Evolutionary conservation across 2,113 vertebrate genomes (phyloP).

Genomic region (Sceloporus undulatus): DNA sequence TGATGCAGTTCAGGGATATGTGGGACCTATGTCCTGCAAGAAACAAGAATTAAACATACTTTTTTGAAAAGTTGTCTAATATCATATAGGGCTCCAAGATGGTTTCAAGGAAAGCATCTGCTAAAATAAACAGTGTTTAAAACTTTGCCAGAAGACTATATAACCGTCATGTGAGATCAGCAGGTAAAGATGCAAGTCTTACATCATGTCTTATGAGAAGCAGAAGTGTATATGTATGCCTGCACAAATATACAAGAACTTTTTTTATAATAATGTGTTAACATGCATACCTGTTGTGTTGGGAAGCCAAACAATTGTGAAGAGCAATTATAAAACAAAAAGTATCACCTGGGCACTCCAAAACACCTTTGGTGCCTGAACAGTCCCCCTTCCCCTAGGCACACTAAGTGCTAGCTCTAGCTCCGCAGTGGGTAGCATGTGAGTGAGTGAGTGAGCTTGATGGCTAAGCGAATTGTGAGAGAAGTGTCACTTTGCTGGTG

Average conservation of each 20-base stretch:
- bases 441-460: neutral
- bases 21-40: no score
- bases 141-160: neutral
- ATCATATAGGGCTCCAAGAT: neutral
- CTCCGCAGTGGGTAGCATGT: neutral
- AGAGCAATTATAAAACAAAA: neutral
- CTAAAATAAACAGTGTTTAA: neutral
- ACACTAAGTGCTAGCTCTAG: no score
- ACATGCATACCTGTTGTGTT: neutral
- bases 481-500: no score
- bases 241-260: neutral
- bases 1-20: no score
- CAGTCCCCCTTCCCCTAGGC: no score
- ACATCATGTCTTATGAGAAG: no score
- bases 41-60: neutral
- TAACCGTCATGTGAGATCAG: neutral
- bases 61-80: neutral
- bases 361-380: neutral
- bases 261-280: neutral
- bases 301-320: neutral
- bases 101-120: neutral
- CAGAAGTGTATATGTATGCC: no score
- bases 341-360: neutral
- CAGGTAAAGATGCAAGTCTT: neutral
- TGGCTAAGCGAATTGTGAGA: neutral